A percentile compares a stretch with the other conserved stretches of the same genome.
These are phyloP conservation scores for Physocephala rufipes DNA, from an alignment of 2,888 invertebrate genomes.

Conservation along the genomic window DNA sequence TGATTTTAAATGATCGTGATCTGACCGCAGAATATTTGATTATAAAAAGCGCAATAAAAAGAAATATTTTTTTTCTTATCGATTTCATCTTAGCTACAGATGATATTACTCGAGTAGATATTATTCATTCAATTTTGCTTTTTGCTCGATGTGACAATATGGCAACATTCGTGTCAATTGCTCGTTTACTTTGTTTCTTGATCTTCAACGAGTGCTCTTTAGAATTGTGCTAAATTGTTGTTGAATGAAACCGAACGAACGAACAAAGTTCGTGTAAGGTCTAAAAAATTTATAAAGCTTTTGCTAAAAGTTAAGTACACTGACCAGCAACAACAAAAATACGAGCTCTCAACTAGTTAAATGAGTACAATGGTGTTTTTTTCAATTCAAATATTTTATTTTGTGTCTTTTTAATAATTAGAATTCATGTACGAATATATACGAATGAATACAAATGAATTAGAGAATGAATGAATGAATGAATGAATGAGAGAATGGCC, in stretches of 20 bases:
- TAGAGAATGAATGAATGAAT: slow-evolving; percentile 12
- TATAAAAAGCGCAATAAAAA: not conserved
- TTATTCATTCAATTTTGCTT: not conserved
- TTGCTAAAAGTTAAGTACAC: not conserved
- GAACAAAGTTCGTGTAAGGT: not conserved
- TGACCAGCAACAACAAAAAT: not conserved
- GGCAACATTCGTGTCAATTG: not conserved
- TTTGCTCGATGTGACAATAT: not conserved
- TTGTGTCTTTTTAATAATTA: not conserved
- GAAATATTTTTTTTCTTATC: not conserved
- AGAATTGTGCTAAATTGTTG: slow-evolving; percentile 8
- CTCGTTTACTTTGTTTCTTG: no score
- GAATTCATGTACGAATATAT: not conserved
- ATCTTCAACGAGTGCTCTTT: not conserved
- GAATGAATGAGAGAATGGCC: not conserved
- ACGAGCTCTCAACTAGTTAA: not conserved
- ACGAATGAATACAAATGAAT: no score
- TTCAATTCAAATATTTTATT: no score
- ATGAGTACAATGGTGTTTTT: not conserved
- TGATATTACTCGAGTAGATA: not conserved
- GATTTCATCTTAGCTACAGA: not conserved
- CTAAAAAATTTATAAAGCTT: not conserved
- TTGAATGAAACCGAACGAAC: not conserved
- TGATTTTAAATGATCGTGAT: not conserved
- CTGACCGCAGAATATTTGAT: not conserved